Base-by-base conservation (phyloP, 1,140 invertebrate genomes). In the Eriosoma lanigerum region DNA sequence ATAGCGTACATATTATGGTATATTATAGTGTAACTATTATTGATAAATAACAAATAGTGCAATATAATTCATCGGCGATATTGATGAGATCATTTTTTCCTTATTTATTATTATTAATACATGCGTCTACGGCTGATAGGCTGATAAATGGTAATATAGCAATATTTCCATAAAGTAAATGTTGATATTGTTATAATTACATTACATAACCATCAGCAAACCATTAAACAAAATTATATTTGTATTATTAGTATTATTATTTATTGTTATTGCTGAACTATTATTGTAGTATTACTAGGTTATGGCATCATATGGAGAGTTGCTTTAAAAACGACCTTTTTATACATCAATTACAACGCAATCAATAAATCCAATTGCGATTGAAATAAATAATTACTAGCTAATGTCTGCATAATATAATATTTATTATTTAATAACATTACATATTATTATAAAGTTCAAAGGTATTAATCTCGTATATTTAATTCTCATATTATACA, bases 331-430 rank as follows among this genome's bases (percentile, higher is more conserved):
- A 60, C 15, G 24, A 60, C 58, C 58, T 60, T 60, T 60, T 60
- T 60, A 60, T 60, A n/a, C n/a, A 29, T 15, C 24, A 60, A 29
- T 60, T 60, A 60, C 58, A 24, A 29, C 58, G 58, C 58, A 60
- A 29, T 60, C 58, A 60, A 8, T 60, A 60, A 60, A 60, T 0
- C 24, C 21, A 29, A 60, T 60, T 60, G 58, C 26, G 58, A 17
- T 60, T 60, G 26, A 60, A 60, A 60, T 60, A 60, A 60, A 60
- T n/a, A n/a, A n/a, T 60, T 13, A 29, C 24, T 60, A 24, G 24
- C 56, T 60, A 60, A 60, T 60, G 56, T 24, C 21, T 4, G 56
- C 32, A 38, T 60, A 60, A 60, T 60, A 15, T 24, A 60, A 60
- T 60, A 60, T 26, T 26, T n/a, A 60, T 24, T 24, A 60, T 29